Evolutionary conservation across 2,888 invertebrate genomes (phyloP), one percentile per base, ranked within the genome.

Genomic region (Spicauda simplicius): DNA sequence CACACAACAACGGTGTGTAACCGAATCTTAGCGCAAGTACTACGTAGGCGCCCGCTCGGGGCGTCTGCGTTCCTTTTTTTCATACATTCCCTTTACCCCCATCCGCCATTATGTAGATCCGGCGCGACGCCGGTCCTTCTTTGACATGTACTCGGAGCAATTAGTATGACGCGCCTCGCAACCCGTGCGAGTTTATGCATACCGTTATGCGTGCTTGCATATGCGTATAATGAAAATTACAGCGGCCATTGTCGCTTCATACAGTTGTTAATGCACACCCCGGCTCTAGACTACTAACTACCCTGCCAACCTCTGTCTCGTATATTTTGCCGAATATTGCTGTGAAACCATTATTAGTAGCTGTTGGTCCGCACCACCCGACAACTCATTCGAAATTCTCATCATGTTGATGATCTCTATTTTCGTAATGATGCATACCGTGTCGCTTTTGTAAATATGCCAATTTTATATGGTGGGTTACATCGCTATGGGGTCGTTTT

Each of bases 111-210:
- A 90, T 90, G 87, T 87, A 85, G 85, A 90, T 90, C 90, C 89
- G 91, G 84, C 84, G 83, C 90, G 91, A 85, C 91, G 91, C 91
- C 92, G 92, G 91, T 91, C 82, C 80, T 87, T 86, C 90, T 91
- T 91, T 91, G 91, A 91, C 91, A 90, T 87, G 88, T 90, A 91
- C 91, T 91, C 87, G 80, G 77, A 82, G 91, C 92, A 93, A 93
- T 93, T 93, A 92, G 88, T 88, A 89, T 84, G 88, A 85, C 86
- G 88, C 85, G 81, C 76, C 82, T 77, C 72, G 71, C 74, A 71
- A 73, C 72, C 70, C 73, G 73, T 76, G 74, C 60, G 59, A 66
- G 66, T 72, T 74, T 73, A 74, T 74, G 74, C 71, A 73, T 73
- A 72, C 64, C 54, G 70, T 63, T 67, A 68, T 69, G 71, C 74